These are phyloP conservation scores for Toxonevra muliebris DNA, from an alignment of 2,888 invertebrate species.

Conservation along the genomic window DNA sequence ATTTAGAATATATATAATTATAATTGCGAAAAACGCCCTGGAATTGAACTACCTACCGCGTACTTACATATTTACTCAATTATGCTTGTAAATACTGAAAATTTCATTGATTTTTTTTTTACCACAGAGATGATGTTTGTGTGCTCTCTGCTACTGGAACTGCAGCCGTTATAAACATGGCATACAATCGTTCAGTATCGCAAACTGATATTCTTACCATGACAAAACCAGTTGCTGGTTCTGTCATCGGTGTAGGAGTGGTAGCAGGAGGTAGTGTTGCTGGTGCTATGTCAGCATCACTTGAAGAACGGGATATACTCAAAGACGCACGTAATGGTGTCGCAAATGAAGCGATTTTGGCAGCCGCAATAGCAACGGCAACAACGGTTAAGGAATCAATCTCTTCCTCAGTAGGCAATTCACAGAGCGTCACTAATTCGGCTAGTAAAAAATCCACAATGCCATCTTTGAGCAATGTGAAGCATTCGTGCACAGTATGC, in stretches of 20 bases:
- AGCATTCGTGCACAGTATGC: slow-evolving; percentile 65
- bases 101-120: slow-evolving; percentile 43
- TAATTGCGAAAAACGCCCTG: too few relatives aligned
- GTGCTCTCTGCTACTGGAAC: slow-evolving; percentile 94
- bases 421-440: slow-evolving; percentile 37
- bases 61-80: too few relatives aligned
- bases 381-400: slow-evolving; percentile 45
- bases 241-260: slow-evolving; percentile 45
- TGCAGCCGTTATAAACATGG: slow-evolving; percentile 82
- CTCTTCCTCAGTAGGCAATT: slow-evolving; percentile 47
- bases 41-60: too few relatives aligned
- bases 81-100: too few relatives aligned
- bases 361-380: not conserved
- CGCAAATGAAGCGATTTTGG: slow-evolving; percentile 31
- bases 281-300: slow-evolving; percentile 66
- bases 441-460: slow-evolving; percentile 45
- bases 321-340: slow-evolving; percentile 43
- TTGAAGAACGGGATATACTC: slow-evolving; percentile 67
- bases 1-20: too few relatives aligned
- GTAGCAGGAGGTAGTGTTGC: slow-evolving; percentile 46
- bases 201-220: slow-evolving; percentile 57
- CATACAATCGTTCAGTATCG: slow-evolving; percentile 64
- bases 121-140: slow-evolving; percentile 88
- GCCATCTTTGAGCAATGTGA: slow-evolving; percentile 42
- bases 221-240: slow-evolving; percentile 42